These are phyloP conservation scores for Spialia ferax DNA, from an alignment of 2,888 invertebrate species.

Conservation along the genomic window DNA sequence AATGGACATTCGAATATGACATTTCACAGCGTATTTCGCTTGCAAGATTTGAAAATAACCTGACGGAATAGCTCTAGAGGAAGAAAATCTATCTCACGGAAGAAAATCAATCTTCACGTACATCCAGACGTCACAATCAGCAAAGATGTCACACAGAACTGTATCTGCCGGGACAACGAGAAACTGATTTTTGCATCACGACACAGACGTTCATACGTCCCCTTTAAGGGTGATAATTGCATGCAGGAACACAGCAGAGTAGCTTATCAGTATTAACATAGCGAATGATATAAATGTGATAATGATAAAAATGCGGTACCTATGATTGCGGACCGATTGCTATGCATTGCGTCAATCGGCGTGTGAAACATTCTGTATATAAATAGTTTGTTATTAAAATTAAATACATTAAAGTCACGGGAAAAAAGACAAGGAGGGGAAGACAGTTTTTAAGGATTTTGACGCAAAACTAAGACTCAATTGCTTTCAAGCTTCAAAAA, in stretches of 20 bases:
- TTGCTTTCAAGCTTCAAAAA: no score
- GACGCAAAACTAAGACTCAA: no score
- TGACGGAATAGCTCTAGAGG: no score
- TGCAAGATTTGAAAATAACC: no score
- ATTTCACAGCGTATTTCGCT: no score
- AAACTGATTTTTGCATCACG: constrained; percentile 5
- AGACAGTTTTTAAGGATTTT: no score
- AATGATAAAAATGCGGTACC: constrained; percentile 66
- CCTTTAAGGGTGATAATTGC: constrained; percentile 53
- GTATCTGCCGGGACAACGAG: constrained; percentile 11
- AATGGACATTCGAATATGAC: no score
- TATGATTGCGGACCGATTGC: constrained; percentile 42
- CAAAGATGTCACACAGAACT: constrained; percentile 48
- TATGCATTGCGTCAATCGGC: constrained; percentile 22
- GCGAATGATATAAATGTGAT: constrained; percentile 72
- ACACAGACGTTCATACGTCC: constrained; percentile 48
- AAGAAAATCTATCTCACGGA: background rate
- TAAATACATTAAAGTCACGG: no score
- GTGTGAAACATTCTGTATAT: constrained; percentile 6
- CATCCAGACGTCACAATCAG: constrained; percentile 51
- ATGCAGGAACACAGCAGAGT: constrained; percentile 28
- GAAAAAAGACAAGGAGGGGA: no score
- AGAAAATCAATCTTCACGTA: background rate
- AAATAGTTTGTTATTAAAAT: constrained; percentile 13
- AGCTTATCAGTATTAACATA: constrained; percentile 72